Conservation (phyloP, 2,888 invertebrate species). For the Nomada hirtipes region DNA sequence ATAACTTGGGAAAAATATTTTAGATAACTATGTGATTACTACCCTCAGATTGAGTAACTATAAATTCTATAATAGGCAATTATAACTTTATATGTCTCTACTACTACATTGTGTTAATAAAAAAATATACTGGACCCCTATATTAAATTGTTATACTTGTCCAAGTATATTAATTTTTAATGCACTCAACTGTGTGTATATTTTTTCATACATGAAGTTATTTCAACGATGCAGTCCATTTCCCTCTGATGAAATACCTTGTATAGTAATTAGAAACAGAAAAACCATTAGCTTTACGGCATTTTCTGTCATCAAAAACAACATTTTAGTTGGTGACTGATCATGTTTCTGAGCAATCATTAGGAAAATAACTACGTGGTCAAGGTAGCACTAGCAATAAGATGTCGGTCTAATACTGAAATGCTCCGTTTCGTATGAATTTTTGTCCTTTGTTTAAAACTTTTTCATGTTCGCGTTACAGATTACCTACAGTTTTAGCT, state of each 20-base stretch:
- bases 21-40: too few species aligned
- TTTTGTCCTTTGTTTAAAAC: neutral
- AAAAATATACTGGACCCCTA: too few species aligned
- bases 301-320: neutral
- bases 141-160: too few species aligned
- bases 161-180: too few species aligned
- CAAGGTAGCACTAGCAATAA: conserved; percentile 15
- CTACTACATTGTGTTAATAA: too few species aligned
- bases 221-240: neutral
- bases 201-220: neutral
- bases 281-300: neutral
- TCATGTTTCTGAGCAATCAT: neutral
- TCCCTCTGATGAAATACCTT: neutral
- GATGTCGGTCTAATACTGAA: conserved; percentile 17
- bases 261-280: neutral
- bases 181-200: too few species aligned
- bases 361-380: conserved; percentile 15
- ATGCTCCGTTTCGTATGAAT: neutral
- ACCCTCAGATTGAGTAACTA: neutral
- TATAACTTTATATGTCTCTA: neutral
- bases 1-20: too few species aligned
- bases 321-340: neutral
- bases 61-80: neutral
- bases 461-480: neutral
- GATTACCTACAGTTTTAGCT: neutral